Base-by-base conservation (phyloP, 2,113 vertebrate genomes). In the Phalacrocorax aristotelis region DNA sequence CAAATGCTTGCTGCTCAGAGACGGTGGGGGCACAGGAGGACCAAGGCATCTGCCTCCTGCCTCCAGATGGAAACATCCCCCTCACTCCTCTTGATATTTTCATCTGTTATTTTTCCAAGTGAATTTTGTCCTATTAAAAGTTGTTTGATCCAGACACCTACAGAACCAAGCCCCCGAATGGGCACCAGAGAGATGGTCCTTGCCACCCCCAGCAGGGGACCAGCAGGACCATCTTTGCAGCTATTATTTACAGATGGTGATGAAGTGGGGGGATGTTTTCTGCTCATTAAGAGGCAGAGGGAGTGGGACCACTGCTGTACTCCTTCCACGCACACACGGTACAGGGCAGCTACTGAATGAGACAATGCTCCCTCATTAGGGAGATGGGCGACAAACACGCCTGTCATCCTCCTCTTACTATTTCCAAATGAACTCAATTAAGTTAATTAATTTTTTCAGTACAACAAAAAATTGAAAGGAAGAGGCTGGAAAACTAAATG, bases 361-460 rank as follows among this genome's bases (percentile, higher is more conserved):
- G 82, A 92, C 90, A 88, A 62, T n/a, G 42, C 55, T 88, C 60
- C 62, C 80, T 96, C 94, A 92, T 96, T 95, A 95, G 77, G 78
- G 54, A 95, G 49, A 57, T 30, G 75, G 48, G 83, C n/a, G 3
- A 83, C 83, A 91, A 96, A 69, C 0, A 4, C 4, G 1, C 58
- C 93, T 95, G 89, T 82, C 74, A 93, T 95, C 93, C 91, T 94
- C 90, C 89, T 97, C 89, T 93, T 94, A 52, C 78, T 95, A 89
- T 88, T 96, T 96, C 83, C 66, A 97, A 96, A 92, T 52, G 62
- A 95, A 90, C 75, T 87, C 87, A 91, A 95, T 95, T 95, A 95
- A 94, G 75, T 95, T 80, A 91, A 94, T 93, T 85, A 85, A 40
- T 83, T 95, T 95, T 95, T 94, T 93, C 83, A 88, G 42, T 8